phyloP scores from a whole-genome alignment of 2,888 invertebrate species.

The Cotesia congregata region DNA sequence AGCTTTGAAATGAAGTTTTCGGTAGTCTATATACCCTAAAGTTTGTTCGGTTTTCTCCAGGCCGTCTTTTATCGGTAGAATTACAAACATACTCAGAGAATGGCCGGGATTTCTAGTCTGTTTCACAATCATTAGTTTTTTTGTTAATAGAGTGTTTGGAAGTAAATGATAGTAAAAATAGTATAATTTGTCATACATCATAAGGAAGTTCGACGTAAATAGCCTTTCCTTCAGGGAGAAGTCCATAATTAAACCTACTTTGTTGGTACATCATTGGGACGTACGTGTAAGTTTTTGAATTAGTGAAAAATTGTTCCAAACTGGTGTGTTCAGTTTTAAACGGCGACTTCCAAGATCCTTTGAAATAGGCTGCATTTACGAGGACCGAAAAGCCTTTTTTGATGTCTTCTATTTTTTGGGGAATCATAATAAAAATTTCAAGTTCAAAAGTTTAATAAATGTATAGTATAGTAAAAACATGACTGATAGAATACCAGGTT shows the following conservation, averaged over 20 bases:
- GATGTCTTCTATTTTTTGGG: conserved; percentile 70
- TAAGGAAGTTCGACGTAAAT: conserved; percentile 81
- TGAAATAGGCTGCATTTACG: conserved; percentile 89
- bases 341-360: conserved; percentile 80
- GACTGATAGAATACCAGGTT: conserved; percentile 63
- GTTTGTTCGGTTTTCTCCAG: conserved; percentile 64
- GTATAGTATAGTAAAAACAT: too few relatives aligned
- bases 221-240: conserved; percentile 72
- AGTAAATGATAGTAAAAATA: background rate
- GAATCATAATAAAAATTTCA: background rate
- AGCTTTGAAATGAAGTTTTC: conserved; percentile 41
- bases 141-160: background rate
- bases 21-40: conserved; percentile 53
- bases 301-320: conserved; percentile 77
- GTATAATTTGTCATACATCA: conserved; percentile 55
- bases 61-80: conserved; percentile 80
- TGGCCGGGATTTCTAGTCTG: conserved; percentile 13
- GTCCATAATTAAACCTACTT: conserved; percentile 71
- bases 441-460: too few relatives aligned
- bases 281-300: conserved; percentile 72
- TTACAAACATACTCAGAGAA: conserved; percentile 78
- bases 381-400: conserved; percentile 78
- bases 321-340: conserved; percentile 76
- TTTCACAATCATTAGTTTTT: background rate
- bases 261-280: conserved; percentile 82